Percentiles rank a stretch among this genome's conserved stretches.
Evolutionary conservation across 1,140 invertebrate genomes (phyloP).

Genomic region (Sinonovacula constricta): DNA sequence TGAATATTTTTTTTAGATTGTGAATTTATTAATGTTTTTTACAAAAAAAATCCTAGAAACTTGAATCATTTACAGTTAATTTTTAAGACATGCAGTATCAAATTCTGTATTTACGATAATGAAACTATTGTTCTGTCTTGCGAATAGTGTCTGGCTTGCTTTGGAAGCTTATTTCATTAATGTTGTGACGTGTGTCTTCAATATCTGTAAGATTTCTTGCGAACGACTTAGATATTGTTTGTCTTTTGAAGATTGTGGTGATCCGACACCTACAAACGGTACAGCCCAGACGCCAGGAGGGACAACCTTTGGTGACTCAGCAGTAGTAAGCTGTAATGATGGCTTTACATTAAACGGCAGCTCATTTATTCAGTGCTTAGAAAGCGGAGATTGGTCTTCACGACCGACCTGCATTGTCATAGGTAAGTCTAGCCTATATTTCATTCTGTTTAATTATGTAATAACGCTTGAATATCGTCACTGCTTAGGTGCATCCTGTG

Average conservation of each 20-base stretch:
- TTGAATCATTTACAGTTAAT: too few relatives aligned
- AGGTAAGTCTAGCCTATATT: background rate
- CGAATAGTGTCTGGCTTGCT: too few relatives aligned
- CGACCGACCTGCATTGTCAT: constrained; percentile 2
- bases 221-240: too few relatives aligned
- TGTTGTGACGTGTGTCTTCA: too few relatives aligned
- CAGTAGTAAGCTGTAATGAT: background rate
- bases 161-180: too few relatives aligned
- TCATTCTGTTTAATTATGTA: background rate
- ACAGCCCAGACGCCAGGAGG: constrained; percentile 7
- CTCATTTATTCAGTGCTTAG: constrained; percentile 8
- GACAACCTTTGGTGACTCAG: constrained; percentile 11
- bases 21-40: too few relatives aligned
- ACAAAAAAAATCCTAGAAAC: too few relatives aligned
- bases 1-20: too few relatives aligned
- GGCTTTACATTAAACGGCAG: constrained; percentile 9
- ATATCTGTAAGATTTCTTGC: too few relatives aligned
- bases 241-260: constrained; percentile 37
- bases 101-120: too few relatives aligned
- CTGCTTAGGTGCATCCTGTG: background rate
- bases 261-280: constrained; percentile 25
- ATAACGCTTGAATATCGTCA: background rate
- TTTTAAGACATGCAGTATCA: too few relatives aligned
- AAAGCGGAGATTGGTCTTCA: constrained; percentile 23
- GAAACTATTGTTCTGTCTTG: too few relatives aligned